phyloP scores from a whole-genome alignment of 2,888 invertebrate genomes.

The Noctua janthina region DNA sequence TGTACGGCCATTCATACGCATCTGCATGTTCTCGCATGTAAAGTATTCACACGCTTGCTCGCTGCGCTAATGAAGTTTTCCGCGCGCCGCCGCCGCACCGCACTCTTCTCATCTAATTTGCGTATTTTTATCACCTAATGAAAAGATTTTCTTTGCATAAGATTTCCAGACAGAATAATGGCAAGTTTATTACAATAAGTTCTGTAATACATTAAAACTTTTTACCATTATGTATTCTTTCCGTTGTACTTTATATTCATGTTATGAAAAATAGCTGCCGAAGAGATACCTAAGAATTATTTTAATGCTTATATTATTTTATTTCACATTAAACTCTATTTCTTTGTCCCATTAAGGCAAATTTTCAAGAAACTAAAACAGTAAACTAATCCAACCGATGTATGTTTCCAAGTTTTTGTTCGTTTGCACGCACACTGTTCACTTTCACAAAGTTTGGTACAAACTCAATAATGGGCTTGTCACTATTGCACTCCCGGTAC shows the following conservation, averaged over 20 bases:
- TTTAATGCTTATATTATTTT: constrained; percentile 11
- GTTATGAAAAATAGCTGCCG: constrained; percentile 43
- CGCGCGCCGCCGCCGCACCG: constrained; percentile 38
- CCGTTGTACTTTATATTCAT: constrained; percentile 54
- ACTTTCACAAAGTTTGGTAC: constrained; percentile 56
- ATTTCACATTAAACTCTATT: neutral
- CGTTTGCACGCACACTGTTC: constrained; percentile 55
- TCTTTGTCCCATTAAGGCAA: constrained; percentile 9
- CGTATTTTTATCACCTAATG: constrained; percentile 70
- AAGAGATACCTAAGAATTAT: constrained; percentile 13
- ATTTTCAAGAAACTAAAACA: constrained; percentile 40
- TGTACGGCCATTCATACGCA: constrained; percentile 54
- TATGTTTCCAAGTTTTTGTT: constrained; percentile 35
- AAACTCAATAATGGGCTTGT: constrained; percentile 61
- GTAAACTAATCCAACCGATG: constrained; percentile 37
- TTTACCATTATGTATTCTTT: constrained; percentile 24
- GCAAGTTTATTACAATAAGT: constrained; percentile 63
- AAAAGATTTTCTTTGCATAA: constrained; percentile 61
- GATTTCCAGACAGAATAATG: constrained; percentile 33
- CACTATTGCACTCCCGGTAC: constrained; percentile 60
- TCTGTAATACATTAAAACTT: constrained; percentile 60
- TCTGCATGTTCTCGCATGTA: constrained; percentile 50
- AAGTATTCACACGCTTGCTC: constrained; percentile 63
- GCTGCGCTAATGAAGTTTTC: constrained; percentile 72
- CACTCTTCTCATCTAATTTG: constrained; percentile 70